phyloP scores from a whole-genome alignment of 2,888 invertebrate species.

The Leuctra nigra region DNA sequence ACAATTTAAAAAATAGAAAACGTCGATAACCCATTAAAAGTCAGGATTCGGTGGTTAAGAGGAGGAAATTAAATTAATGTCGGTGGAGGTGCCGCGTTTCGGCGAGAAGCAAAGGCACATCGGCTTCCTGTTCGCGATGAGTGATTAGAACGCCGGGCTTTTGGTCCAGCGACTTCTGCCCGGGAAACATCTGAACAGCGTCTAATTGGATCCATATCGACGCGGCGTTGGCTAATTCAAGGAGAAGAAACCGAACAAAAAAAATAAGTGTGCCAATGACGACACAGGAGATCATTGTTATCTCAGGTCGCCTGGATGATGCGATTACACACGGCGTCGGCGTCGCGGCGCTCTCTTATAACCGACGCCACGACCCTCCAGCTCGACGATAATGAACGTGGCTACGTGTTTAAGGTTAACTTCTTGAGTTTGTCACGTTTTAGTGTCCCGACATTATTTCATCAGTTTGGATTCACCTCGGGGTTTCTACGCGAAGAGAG shows the following conservation, averaged over 20 bases:
- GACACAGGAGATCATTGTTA: too few species aligned
- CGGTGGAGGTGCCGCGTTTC: not conserved
- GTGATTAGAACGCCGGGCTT: not conserved
- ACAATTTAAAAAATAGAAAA: not conserved
- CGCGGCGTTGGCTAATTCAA: too few species aligned
- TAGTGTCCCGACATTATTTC: constrained; percentile 13
- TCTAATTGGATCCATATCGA: not conserved
- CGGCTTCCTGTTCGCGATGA: too few species aligned
- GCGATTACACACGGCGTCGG: too few species aligned
- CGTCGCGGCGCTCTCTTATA: too few species aligned
- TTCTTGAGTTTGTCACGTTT: constrained; percentile 12
- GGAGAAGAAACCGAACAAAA: too few species aligned
- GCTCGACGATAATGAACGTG: constrained; percentile 9
- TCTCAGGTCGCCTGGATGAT: too few species aligned
- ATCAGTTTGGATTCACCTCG: not conserved
- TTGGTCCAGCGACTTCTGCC: not conserved
- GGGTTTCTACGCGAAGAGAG: too few species aligned
- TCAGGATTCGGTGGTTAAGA: not conserved
- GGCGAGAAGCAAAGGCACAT: too few species aligned
- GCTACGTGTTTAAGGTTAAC: not conserved
- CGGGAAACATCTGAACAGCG: too few species aligned
- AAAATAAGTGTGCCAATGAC: too few species aligned
- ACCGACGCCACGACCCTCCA: too few species aligned
- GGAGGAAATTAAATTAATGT: not conserved
- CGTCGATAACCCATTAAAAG: not conserved